Base-by-base conservation (phyloP, 2,888 invertebrate genomes). In the Cremastinae sp. region DNA sequence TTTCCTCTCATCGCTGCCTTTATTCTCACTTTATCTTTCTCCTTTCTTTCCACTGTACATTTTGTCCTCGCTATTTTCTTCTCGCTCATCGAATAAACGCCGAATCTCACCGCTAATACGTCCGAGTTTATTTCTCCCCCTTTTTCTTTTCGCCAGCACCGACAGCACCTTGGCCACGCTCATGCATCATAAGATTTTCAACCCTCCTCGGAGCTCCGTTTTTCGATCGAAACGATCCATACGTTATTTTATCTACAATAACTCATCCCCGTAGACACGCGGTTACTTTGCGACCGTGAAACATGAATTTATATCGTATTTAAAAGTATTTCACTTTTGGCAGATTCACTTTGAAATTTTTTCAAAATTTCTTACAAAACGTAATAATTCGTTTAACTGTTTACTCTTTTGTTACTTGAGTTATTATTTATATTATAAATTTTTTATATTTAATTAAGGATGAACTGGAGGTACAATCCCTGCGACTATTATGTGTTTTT, bases 141-240 rank as follows among this genome's bases (percentile, higher is more conserved):
- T 51, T 39, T 35, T 41, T 39, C 35, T 37, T 20, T 37, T 47
- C 49, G 20, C 39, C 53, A 51, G 18, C 35, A 12, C 41, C 49
- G 18, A 9, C 41, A 59, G 49, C 43, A 39, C 49, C 62, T 62
- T 35, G 62, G 49, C 12, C 22, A 43, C 61, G 62, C 75, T 53
- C 75, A 51, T 76, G 58, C 53, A 74, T 76, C 76, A n/a, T n/a
- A 71, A 74, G 56, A 74, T 79, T 76, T 69, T 74, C 62, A 79
- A 78, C 78, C 78, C 78, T 58, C 22, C 37, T 10, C n/a, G n/a
- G 28, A 69, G 43, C 53, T 69, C 59, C 49, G 53, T 55, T 47
- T 58, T 68, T 55, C 65, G 53, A 72, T 70, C 70, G 47, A 65
- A 65, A 12, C 45, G 61, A 35, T 56, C 58, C 41, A 51, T 69